A percentile compares a stretch with the other conserved stretches of the same genome.
phyloP scores from a whole-genome alignment of 1,140 invertebrate species.

The Paraescarpia echinospica region DNA sequence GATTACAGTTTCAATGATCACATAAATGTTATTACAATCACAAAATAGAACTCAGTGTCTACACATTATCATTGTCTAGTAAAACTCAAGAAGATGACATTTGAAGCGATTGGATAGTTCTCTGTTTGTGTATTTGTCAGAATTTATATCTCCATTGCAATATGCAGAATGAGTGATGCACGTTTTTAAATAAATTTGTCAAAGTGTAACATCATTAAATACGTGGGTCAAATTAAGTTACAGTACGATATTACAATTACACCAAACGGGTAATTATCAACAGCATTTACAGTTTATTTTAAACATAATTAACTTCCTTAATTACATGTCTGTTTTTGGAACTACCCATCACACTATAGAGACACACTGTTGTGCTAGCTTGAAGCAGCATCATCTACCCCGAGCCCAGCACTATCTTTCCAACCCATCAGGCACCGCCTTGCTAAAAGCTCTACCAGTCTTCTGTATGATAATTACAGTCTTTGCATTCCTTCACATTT shows the following conservation, averaged over 20 bases:
- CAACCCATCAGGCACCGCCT: not conserved
- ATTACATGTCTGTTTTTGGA: not conserved
- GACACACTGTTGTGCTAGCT: not conserved
- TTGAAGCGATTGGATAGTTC: not conserved
- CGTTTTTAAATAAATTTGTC: not conserved
- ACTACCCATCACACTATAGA: not conserved
- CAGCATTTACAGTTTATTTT: not conserved
- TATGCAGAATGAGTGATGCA: not conserved
- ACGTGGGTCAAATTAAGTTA: not conserved
- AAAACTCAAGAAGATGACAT: not conserved
- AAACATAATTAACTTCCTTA: not conserved
- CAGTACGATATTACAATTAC: not conserved
- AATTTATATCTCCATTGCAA: not conserved
- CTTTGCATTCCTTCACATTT: not conserved
- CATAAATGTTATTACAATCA: not conserved
- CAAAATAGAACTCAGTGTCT: not conserved
- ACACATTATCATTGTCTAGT: not conserved
- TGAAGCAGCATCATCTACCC: not conserved
- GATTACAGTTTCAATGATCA: not conserved
- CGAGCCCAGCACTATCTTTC: not conserved
- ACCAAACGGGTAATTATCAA: not conserved
- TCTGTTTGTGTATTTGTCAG: not conserved
- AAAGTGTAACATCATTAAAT: not conserved
- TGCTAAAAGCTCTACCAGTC: not conserved
- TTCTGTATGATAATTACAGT: not conserved